Conservation (phyloP, 2,113 vertebrate genomes). For the Antechinus stuartii region DNA sequence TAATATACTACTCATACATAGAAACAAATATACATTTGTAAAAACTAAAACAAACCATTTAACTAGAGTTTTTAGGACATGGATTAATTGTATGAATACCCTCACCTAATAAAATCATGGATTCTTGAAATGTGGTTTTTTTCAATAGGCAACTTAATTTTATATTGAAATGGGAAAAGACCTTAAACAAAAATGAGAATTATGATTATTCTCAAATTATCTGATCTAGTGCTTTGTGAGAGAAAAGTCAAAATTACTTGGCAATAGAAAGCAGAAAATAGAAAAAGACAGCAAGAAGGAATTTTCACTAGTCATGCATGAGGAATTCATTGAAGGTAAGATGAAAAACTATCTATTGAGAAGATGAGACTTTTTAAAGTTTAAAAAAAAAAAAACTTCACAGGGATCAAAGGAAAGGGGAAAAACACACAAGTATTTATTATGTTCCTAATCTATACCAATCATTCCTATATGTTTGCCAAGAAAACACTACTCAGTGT, state of each 20-base stretch:
- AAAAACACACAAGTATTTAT: background rate
- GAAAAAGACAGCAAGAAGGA: background rate
- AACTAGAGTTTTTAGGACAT: background rate
- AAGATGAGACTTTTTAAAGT: background rate
- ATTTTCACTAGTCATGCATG: background rate
- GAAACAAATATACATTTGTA: background rate
- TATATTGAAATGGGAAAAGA: background rate
- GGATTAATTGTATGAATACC: background rate
- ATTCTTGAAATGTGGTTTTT: background rate
- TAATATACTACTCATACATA: no score
- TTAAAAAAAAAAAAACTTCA: background rate
- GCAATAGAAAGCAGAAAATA: background rate
- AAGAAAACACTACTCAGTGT: background rate
- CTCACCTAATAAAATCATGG: background rate
- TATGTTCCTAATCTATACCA: background rate
- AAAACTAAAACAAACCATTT: background rate
- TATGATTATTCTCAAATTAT: background rate
- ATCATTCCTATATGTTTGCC: background rate
- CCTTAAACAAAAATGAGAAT: background rate
- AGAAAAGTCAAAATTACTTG: background rate
- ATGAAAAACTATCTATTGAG: background rate
- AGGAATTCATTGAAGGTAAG: conserved; percentile 1
- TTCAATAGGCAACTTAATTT: background rate
- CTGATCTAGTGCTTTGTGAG: background rate
- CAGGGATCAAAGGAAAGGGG: background rate